Evolutionary conservation across 2,113 vertebrate species (phyloP), one percentile per base, ranked within the genome.

Genomic region (Zosterops pallidus): DNA sequence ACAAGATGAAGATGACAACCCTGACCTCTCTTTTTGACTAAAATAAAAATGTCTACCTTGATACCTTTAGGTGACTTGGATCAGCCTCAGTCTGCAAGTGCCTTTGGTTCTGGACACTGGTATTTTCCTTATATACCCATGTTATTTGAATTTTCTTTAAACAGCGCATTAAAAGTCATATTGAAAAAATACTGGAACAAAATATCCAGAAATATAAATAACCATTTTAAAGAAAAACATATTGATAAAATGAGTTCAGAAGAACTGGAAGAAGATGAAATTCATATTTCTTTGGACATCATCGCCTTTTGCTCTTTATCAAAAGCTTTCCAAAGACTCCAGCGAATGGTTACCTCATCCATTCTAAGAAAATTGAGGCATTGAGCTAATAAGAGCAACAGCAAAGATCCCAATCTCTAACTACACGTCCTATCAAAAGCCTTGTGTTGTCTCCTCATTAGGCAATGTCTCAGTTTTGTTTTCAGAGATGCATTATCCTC

Each of bases 61-160:
- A 37, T 25, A 33, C 41, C 39, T 81, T 79, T 24, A 57, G 22
- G 62, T 14, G 5, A 60, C 28, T 79, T 74, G 37, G 28, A 20
- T 22, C 24, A 46, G 35, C 26, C 52, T 59, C 67, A 59, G 35
- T 6, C 49, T 52, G 26, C 18, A 56, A 1, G 5, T 14, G 13
- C 29, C 15, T 52, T 64, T 0, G 0, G 15, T 47, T 44, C 47
- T 70, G 37, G 47, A 62, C 26, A 64, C 11, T 14, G 9, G 0
- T 70, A 37, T 29, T 29, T 71, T 70, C 39, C 56, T 70, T 20
- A 56, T 3, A 52, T 4, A 55, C 3, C 3, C 10, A 47, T 67
- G 37, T 52, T 35, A 86, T 12, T 44, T 35, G 1, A 12, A 20
- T 78, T 70, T 78, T 88, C 53, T 49, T 83, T 62, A 37, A 64